A percentile compares a stretch with the other conserved stretches of the same genome.
Evolutionary conservation across 2,888 invertebrate species (phyloP).

Genomic region (Cryptops parisi): DNA sequence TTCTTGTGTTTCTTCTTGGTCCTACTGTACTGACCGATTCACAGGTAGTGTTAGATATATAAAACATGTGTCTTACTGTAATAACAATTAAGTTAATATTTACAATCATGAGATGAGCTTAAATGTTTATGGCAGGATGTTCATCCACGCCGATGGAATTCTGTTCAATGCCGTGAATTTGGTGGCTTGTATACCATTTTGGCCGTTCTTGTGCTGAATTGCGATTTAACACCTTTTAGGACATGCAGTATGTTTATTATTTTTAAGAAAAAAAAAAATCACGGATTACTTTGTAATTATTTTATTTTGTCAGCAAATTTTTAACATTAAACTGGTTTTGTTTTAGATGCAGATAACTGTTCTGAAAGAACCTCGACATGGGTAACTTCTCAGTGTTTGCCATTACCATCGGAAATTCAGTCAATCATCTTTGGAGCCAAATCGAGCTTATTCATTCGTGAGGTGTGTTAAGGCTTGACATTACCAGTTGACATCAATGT

Average conservation of each 20-base stretch:
- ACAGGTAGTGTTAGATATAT: neutral
- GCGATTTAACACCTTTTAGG: slow-evolving; percentile 29
- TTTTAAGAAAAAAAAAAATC: too few species aligned
- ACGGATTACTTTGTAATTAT: too few species aligned
- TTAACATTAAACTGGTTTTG: neutral
- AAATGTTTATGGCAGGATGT: slow-evolving; percentile 20
- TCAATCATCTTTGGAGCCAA: slow-evolving; percentile 25
- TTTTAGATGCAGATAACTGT: slow-evolving; percentile 6
- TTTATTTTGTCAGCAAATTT: neutral
- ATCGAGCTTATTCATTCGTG: slow-evolving; percentile 28
- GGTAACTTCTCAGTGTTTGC: slow-evolving; percentile 22
- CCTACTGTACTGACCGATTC: slow-evolving; percentile 15
- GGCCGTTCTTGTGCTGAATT: slow-evolving; percentile 33
- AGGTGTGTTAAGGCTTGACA: slow-evolving; percentile 25
- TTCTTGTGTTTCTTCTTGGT: slow-evolving; percentile 33
- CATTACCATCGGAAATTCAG: slow-evolving; percentile 26
- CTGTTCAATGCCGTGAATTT: slow-evolving; percentile 35
- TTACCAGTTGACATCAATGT: neutral
- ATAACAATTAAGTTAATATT: too few species aligned
- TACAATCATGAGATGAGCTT: too few species aligned
- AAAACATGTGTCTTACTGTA: too few species aligned
- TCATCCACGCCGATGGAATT: slow-evolving; percentile 32
- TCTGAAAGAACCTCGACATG: slow-evolving; percentile 8
- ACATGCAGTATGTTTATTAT: slow-evolving; percentile 24
- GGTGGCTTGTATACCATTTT: slow-evolving; percentile 33